Evolutionary conservation across 2,888 invertebrate genomes (phyloP), one percentile per base, ranked within the genome.

Genomic region (Aporophyla nigra): DNA sequence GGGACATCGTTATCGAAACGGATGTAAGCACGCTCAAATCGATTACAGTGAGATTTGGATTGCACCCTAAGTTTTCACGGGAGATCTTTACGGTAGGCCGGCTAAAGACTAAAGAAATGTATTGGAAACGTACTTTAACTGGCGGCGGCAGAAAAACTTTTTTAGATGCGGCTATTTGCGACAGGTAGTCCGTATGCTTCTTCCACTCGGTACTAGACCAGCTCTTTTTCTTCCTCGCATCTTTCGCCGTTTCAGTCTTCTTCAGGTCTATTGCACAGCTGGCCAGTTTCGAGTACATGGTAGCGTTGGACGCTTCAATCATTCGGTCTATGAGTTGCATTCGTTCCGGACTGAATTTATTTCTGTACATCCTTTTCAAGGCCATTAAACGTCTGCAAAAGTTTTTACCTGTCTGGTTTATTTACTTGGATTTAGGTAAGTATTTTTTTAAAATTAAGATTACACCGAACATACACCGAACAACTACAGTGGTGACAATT

Each of bases 121-220:
- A 14, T 43, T 65, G 21, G 10, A 46, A 62, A 59, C 49, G 6
- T 69, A 84, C 96, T 89, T 88, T 88, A 7, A 92, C 61, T 0
- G 91, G 90, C 3, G 89, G 86, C 0, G 93, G 92, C 53, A 72
- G 71, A 62, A 91, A 93, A 62, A 92, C 84, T 72, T 80, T 92
- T 85, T 89, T 95, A 0, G 96, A 95, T 9, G 74, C 90, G 6
- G 96, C 91, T 5, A 97, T 94, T 74, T 93, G 93, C 7, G 88
- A 82, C 53, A 96, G 95, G 56, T 96, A 94, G 16, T 96, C 96
- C 95, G 95, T 95, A 74, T 96, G 96, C 75, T 95, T 95, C 87
- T 95, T 96, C 96, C 96, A 96, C 5, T 96, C 96, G 33, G 92
- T 92, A 76, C 95, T 93, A 0, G 93, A 88, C 96, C 96, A 96